Evolutionary conservation across 2,888 invertebrate species (phyloP).

Genomic region (Pheosia gnoma): DNA sequence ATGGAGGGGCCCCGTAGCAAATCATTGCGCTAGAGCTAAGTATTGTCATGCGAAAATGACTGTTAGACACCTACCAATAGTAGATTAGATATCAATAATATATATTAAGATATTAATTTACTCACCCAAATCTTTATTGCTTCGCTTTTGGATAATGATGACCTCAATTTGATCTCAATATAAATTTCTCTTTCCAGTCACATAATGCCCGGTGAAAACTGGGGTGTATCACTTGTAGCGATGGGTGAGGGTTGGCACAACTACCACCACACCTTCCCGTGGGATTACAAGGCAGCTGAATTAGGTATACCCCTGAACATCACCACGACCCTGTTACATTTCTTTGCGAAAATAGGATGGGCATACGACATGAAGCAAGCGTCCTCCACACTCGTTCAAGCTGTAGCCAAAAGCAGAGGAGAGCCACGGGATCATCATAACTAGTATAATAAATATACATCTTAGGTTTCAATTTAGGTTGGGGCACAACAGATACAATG

Average conservation of each 20-base stretch:
- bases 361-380: conserved; percentile 90
- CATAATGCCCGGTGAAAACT: conserved; percentile 92
- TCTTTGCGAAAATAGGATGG: conserved; percentile 89
- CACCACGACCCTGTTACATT: conserved; percentile 88
- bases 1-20: no score
- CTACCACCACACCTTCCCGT: conserved; percentile 96
- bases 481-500: not conserved
- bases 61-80: no score
- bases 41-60: no score
- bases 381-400: conserved; percentile 78
- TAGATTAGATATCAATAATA: no score
- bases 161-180: not conserved
- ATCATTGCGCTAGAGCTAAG: no score
- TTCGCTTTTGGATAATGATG: no score
- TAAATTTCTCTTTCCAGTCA: conserved; percentile 74
- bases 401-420: conserved; percentile 82
- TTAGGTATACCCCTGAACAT: conserved; percentile 88
- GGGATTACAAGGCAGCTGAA: conserved; percentile 96
- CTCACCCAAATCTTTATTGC: no score
- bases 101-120: no score
- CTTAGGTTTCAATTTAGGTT: not conserved
- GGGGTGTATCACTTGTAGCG: conserved; percentile 87
- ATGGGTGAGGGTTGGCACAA: conserved; percentile 97
- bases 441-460: not conserved
- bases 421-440: conserved; percentile 40